Evolutionary conservation across 2,113 vertebrate species (phyloP), one percentile per base, ranked within the genome.

Genomic region (Pionites leucogaster): DNA sequence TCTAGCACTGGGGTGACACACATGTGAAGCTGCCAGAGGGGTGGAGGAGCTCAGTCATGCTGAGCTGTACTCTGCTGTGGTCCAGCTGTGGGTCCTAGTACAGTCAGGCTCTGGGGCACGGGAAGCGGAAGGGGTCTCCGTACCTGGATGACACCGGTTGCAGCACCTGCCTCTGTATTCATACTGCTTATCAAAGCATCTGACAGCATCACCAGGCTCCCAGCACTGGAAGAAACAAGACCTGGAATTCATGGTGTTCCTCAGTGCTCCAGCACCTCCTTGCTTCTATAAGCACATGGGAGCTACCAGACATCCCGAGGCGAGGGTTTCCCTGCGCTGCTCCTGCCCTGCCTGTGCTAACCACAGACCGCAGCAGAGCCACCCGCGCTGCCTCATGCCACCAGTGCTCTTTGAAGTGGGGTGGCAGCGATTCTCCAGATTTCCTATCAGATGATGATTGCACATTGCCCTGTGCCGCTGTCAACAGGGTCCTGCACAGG

Each of bases 141-240:
- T 97, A 98, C 97, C 97, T 97, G 97, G 96, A 10, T 0, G 76
- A 42, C 97, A 98, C 12, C 92, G 90, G 9, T 59, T 68, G 88
- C 97, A 98, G 90, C 97, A 98, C 39, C 5, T 70, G 57, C 57
- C 71, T 7, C 88, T 47, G 57, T 92, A 71, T 5, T 42, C 18
- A 5, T 96, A 98, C 28, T 97, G 82, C 19, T 69, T 89, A 5
- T 27, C 24, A 23, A 8, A 28, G 84, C 97, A 98, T 1, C 5
- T 50, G 15, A 50, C 0, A 7, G 70, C 49, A 2, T 35, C 78
- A 24, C 50, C 50, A 27, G 50, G 33, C 3, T 76, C 71, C 90
- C 85, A 86, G 50, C 68, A 76, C 97, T 98, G 81, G 17, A 96
- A 91, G n/a, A 86, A 87, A 95, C 20, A 82, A 89, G 53, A 67